Base-by-base conservation (phyloP, 2,797 vertebrate genomes). In the Rousettus madagascariensis region DNA sequence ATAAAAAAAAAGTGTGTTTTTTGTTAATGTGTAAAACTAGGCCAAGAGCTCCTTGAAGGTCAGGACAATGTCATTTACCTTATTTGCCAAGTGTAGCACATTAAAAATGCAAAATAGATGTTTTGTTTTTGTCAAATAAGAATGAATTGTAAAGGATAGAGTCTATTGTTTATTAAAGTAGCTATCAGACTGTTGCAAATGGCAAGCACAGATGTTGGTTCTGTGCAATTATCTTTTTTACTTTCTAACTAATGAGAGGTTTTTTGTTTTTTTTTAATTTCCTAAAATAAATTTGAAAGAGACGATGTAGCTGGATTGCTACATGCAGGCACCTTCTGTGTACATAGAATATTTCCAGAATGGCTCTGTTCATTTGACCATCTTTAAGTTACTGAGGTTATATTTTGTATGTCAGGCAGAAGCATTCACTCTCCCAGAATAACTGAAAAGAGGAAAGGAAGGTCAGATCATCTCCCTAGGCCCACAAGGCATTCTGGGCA, bases 381-480 rank as follows among this genome's bases (percentile, higher is more conserved):
- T 74, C 86, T 87, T 75, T 74, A 90, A 80, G 71, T 96, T 68
- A 51, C 43, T 30, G 63, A 65, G 49, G 53, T 92, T 88, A 22
- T 75, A 36, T 69, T 77, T 82, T 87, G 38, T 80, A 71, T 90
- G 75, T 86, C 94, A 97, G 68, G 68, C 69, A 79, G 84, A 93
- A 95, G 68, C 80, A 90, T 92, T 87, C 80, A 68, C n/a, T 79
- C 59, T 88, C 24, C 28, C 1, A 0, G 46, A 79, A 82, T 90
- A 84, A 95, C 12, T 66, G 87, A 63, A 89, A 90, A 95, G 61
- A 46, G 28, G 20, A 15, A 91, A 95, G 87, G 91, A 93, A 95
- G 90, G 91, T 95, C 68, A 95, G 30, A 30, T 46, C 53, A 85
- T 87, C 63, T 87, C 43, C 72, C 33, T 20, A 26, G 79, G 66